Evolutionary conservation across 2,797 vertebrate species (phyloP).

Genomic region (Notamacropus eugenii): DNA sequence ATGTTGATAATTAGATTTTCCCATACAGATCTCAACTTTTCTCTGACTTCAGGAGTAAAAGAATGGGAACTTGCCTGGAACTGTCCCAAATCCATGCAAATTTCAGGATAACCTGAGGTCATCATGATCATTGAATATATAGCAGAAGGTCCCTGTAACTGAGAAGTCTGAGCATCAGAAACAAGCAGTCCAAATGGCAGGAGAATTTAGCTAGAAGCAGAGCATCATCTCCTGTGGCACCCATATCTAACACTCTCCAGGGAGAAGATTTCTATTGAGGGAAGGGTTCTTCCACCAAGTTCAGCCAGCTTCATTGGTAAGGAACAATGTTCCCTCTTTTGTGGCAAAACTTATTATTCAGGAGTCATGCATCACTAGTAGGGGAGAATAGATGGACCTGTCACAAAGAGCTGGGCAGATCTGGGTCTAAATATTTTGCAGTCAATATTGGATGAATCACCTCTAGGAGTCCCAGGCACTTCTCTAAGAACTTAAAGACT

Average conservation of each 20-base stretch:
- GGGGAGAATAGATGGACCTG: neutral
- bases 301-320: neutral
- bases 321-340: neutral
- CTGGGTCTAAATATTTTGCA: neutral
- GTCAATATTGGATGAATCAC: neutral
- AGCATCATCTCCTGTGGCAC: neutral
- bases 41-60: neutral
- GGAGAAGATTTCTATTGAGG: neutral
- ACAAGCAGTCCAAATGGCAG: neutral
- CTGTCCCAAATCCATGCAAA: neutral
- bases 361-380: neutral
- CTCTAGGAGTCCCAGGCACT: neutral
- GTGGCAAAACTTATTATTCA: neutral
- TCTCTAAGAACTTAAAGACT: neutral
- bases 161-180: neutral
- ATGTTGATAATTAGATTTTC: neutral
- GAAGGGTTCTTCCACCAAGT: neutral
- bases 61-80: neutral
- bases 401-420: neutral
- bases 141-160: neutral
- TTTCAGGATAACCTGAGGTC: neutral
- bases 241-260: neutral
- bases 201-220: neutral
- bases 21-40: neutral
- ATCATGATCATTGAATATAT: neutral